These are phyloP conservation scores for Pogonocichla stellata DNA, from an alignment of 2,113 vertebrate species.

Conservation along the genomic window DNA sequence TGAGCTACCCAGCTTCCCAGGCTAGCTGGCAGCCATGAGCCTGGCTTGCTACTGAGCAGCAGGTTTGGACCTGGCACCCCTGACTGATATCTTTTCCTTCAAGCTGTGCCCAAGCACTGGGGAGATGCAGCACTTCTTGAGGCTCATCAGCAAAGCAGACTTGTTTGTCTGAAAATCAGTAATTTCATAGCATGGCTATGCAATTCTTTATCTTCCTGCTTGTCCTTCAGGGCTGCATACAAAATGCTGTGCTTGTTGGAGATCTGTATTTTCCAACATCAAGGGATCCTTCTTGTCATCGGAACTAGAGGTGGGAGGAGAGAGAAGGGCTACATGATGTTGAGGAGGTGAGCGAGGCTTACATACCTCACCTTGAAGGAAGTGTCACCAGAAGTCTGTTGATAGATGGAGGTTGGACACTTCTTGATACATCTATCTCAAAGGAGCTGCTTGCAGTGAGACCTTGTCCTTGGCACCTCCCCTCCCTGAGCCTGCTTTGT, in stretches of 20 bases:
- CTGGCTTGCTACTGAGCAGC: not conserved
- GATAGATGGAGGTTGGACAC: not conserved
- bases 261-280: not conserved
- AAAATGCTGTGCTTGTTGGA: not conserved
- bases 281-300: not conserved
- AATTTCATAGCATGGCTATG: not conserved
- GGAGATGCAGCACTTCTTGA: not conserved
- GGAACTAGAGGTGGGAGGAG: not conserved
- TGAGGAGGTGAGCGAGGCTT: not conserved
- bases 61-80: not conserved
- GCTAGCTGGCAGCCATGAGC: not conserved
- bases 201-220: not conserved
- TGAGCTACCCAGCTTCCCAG: not conserved
- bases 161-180: not conserved
- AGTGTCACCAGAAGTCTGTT: not conserved
- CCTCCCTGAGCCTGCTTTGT: not conserved
- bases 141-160: not conserved
- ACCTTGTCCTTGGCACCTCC: not conserved
- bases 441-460: not conserved
- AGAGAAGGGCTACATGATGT: not conserved
- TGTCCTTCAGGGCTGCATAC: not conserved
- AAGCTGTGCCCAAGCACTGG: not conserved
- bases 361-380: not conserved
- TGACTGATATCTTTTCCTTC: not conserved
- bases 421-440: not conserved